These are phyloP conservation scores for Lepus oiostolus DNA, from an alignment of 2,797 vertebrate genomes.

Conservation along the genomic window DNA sequence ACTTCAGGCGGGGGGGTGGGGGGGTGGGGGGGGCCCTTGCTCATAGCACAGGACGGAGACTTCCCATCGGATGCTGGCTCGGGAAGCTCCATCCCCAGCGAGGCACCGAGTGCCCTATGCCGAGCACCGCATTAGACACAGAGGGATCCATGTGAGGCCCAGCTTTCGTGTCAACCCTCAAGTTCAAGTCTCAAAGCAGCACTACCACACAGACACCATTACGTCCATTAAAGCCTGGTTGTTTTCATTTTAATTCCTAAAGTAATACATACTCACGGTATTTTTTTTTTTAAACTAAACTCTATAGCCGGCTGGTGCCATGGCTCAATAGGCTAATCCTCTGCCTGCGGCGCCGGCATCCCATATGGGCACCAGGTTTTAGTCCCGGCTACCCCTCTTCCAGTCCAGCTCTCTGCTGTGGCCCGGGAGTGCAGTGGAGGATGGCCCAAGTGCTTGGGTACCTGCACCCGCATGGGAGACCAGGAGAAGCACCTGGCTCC, in stretches of 20 bases:
- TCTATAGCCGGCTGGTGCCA: background rate
- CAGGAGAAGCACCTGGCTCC: too few relatives aligned
- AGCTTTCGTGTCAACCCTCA: background rate
- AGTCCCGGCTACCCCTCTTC: too few relatives aligned
- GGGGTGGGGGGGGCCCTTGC: background rate
- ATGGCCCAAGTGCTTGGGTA: too few relatives aligned
- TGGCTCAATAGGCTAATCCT: too few relatives aligned
- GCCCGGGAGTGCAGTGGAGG: too few relatives aligned
- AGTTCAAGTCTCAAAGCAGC: background rate
- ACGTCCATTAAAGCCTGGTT: background rate
- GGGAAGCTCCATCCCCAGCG: too few relatives aligned
- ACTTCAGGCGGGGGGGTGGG: background rate
- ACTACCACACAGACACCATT: background rate
- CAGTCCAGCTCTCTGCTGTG: too few relatives aligned
- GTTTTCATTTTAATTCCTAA: background rate
- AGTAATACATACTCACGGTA: background rate
- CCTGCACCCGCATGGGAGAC: too few relatives aligned
- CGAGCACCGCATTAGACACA: background rate
- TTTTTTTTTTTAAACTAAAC: background rate
- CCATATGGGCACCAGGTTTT: too few relatives aligned
- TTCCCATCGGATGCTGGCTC: background rate
- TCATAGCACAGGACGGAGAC: background rate
- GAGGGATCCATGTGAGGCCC: too few relatives aligned
- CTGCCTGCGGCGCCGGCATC: too few relatives aligned
- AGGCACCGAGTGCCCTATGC: accelerated